These are phyloP conservation scores for Nomada ruficornis DNA, from an alignment of 2,888 invertebrate species.

Conservation along the genomic window DNA sequence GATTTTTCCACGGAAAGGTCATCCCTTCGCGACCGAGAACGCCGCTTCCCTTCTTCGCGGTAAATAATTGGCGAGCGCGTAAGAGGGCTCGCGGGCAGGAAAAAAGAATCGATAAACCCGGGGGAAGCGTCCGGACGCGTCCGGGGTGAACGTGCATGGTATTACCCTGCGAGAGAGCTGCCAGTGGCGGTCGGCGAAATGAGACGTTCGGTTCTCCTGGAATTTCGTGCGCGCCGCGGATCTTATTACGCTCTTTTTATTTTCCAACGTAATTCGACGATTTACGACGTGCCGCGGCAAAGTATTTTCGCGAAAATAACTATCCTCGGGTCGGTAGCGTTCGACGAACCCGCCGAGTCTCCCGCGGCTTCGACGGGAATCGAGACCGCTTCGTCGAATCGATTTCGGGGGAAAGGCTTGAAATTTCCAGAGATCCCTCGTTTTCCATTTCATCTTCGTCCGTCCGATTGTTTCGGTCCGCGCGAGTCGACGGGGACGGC, in stretches of 20 bases:
- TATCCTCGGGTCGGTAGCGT: conserved; percentile 35
- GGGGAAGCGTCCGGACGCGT: conserved; percentile 41
- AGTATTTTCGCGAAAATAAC: conserved; percentile 24
- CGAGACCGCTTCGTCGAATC: too few species aligned
- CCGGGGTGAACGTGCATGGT: conserved; percentile 75
- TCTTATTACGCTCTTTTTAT: conserved; percentile 61
- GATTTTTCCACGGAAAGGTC: conserved; percentile 8
- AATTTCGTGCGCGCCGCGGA: conserved; percentile 70
- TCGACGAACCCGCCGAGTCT: neutral
- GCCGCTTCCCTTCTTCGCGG: neutral
- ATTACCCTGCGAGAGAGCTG: conserved; percentile 70
- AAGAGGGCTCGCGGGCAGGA: conserved; percentile 8
- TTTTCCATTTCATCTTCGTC: neutral
- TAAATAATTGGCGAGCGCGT: conserved; percentile 14
- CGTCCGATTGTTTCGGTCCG: neutral
- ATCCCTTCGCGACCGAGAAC: neutral
- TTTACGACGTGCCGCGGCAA: conserved; percentile 46
- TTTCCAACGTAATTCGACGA: conserved; percentile 48
- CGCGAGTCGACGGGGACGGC: conserved; percentile 21
- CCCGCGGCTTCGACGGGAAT: too few species aligned
- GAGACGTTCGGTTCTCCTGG: conserved; percentile 78
- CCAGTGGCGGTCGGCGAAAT: conserved; percentile 71
- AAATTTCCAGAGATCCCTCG: neutral
- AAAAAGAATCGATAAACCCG: conserved; percentile 33
- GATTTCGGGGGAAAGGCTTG: too few species aligned